Percentiles rank a stretch among this genome's conserved stretches.
Conservation (phyloP, 2,888 invertebrate genomes). For the Drosophila nr. perissopoda region DNA sequence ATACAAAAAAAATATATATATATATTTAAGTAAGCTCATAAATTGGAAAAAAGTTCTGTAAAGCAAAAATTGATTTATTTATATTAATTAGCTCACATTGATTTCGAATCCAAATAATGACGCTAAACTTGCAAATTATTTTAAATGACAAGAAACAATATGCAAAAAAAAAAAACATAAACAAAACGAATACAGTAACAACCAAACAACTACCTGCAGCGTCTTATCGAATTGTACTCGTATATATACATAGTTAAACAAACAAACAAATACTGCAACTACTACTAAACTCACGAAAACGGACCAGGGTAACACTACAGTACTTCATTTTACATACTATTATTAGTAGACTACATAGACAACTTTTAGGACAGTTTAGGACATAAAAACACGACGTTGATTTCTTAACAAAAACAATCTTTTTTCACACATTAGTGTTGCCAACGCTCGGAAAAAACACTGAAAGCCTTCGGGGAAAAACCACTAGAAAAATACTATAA, state of each 20-base stretch:
- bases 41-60: slow-evolving; percentile 11
- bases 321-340: slow-evolving; percentile 46
- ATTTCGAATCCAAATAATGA: slow-evolving; percentile 34
- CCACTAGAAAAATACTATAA: neutral
- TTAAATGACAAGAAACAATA: slow-evolving; percentile 21
- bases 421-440: slow-evolving; percentile 12
- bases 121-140: slow-evolving; percentile 39
- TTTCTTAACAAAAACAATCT: slow-evolving; percentile 8
- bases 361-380: slow-evolving; percentile 38
- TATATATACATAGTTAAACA: slow-evolving; percentile 51
- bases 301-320: slow-evolving; percentile 63
- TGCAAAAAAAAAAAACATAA: slow-evolving; percentile 18
- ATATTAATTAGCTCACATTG: slow-evolving; percentile 35
- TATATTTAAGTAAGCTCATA: slow-evolving; percentile 4
- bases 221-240: slow-evolving; percentile 48
- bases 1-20: slow-evolving; percentile 3
- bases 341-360: slow-evolving; percentile 48
- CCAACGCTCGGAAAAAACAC: neutral
- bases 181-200: slow-evolving; percentile 56
- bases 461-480: neutral
- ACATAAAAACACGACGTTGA: slow-evolving; percentile 27
- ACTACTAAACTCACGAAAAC: slow-evolving; percentile 47
- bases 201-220: slow-evolving; percentile 74
- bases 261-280: slow-evolving; percentile 20
- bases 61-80: slow-evolving; percentile 9